Evolutionary conservation across 2,113 vertebrate genomes (phyloP).

Genomic region (Pseudonaja textilis): DNA sequence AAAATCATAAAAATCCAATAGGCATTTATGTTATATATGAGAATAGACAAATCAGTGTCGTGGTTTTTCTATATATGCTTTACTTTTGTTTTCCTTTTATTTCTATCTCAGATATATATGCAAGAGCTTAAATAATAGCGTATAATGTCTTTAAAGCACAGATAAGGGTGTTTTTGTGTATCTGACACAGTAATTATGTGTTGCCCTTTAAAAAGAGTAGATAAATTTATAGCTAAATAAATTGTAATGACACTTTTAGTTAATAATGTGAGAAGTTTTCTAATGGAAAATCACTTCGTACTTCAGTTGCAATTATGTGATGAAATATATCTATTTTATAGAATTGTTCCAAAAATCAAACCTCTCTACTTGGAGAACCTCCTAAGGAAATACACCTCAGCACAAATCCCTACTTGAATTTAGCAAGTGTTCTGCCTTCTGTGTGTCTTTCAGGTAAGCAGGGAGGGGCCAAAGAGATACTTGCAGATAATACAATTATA

Average conservation of each 20-base stretch:
- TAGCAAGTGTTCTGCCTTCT: slow-evolving; percentile 92
- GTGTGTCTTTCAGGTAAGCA: slow-evolving; percentile 82
- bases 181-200: not conserved
- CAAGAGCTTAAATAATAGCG: not conserved
- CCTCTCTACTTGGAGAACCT: slow-evolving; percentile 91
- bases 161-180: not conserved
- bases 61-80: not conserved
- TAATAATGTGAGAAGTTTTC: not conserved
- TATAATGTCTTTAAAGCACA: not conserved
- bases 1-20: not conserved
- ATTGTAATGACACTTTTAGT: not conserved
- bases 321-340: slow-evolving; percentile 47
- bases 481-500: not conserved
- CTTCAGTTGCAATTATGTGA: not conserved
- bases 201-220: not conserved
- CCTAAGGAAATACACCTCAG: slow-evolving; percentile 93
- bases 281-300: not conserved
- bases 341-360: slow-evolving; percentile 78
- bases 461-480: not conserved
- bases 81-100: not conserved
- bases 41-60: not conserved
- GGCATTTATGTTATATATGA: not conserved
- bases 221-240: not conserved
- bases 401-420: slow-evolving; percentile 93
- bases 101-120: not conserved